Evolutionary conservation across 2,888 invertebrate species (phyloP), one percentile per base, ranked within the genome.

Genomic region (Trimorus sp.): DNA sequence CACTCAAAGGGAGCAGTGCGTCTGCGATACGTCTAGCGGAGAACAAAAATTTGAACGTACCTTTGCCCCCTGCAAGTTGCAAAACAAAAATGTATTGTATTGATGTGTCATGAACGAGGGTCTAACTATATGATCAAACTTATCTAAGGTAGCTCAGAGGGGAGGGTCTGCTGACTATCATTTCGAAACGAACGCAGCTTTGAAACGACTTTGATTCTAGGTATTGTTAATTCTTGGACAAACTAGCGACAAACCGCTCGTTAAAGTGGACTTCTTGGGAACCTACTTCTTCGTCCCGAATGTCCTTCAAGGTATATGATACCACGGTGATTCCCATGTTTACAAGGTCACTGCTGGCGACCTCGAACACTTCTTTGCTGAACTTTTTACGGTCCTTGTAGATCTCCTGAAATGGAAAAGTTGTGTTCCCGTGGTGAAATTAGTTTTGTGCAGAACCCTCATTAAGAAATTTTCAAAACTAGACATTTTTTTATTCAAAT

Each of bases 251-350:
- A 26, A 26, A 26, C 26, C 26, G 26, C 26, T 26, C 26, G 26
- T 3, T n/a, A 26, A 26, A 26, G 26, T 3, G 26, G 36, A 82
- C 16, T 60, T 62, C 15, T 51, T 8, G 40, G 51, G 14, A 60
- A 91, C 92, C 92, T 93, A 97, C 98, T 95, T 98, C 98, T 92
- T 98, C 98, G 90, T 98, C 98, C 83, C 98, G 93, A 84, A 98
- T 97, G 92, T 98, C 98, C 92, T 98, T 98, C 38, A 98, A 93
- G 0, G 98, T 98, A 91, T 98, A 98, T 0, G 98, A 98, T 12
- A 98, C 98, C 0, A 98, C 98, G 8, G 98, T 98, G 87, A 98
- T 98, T 56, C 98, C 98, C 98, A 98, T 98, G 90, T 98, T 98
- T 86, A 98, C 97, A 83, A 98, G 93, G 93, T 98, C 98, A 65